Evolutionary conservation across 1,140 invertebrate species (phyloP), one percentile per base, ranked within the genome.

Genomic region (Magallana gigas): DNA sequence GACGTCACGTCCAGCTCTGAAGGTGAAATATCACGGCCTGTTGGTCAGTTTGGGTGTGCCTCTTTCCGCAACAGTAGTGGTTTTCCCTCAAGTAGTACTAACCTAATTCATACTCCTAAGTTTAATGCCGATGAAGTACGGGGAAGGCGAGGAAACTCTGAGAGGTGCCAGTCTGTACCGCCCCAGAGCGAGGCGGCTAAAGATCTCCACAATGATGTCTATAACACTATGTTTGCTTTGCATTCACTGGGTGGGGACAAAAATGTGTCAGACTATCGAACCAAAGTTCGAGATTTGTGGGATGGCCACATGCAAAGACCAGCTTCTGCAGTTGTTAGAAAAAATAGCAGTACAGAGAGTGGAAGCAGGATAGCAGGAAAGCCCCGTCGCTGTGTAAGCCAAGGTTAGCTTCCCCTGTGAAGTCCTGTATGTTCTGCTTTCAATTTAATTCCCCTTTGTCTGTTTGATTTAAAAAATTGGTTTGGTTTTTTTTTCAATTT

Each of bases 211-310:
- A 92, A 91, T 29, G 94, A 94, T 85, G 90, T 93, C 60, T 94
- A 94, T 90, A 92, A 90, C 89, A 94, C 93, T 12, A 91, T 91
- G 58, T 94, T 94, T 88, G 93, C 94, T 59, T 89, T 94, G 16
- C 93, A 94, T 56, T 93, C 93, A 9, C 91, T 94, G 48, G 91
- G 91, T 88, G 91, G 91, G 86, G 91, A 89, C 57, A 91, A 90
- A 48, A 91, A 88, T 76, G 92, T 92, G 85, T 90, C 93, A 12
- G 91, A 93, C 80, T 94, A 94, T 88, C 86, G 92, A 6, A 94
- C 90, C 48, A 92, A 92, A 83, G 93, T 94, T 12, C 84, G 93
- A 83, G 91, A 91, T 23, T 91, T 94, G 85, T 93, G 92, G 92
- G 94, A 94, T 88, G 93, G 68, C 48, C 90, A 92, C 85, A 91